These are phyloP conservation scores for Osmerus eperlanus DNA, from an alignment of 2,113 vertebrate genomes.

Conservation along the genomic window DNA sequence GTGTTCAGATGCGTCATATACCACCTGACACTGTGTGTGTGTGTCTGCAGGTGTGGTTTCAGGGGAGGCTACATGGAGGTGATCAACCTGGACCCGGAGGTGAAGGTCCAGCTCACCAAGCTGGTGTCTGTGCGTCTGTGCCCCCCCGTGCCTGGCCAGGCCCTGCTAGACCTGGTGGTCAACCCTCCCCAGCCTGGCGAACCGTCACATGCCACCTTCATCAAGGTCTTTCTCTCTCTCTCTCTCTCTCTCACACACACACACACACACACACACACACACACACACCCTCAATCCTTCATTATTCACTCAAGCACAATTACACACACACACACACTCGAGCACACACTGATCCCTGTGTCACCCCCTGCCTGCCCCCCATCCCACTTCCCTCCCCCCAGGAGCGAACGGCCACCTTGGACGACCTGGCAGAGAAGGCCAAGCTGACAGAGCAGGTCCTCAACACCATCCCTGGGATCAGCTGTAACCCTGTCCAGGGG, in stretches of 20 bases:
- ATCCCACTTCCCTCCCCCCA: slow-evolving; percentile 35
- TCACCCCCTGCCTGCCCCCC: background rate
- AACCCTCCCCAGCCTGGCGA: slow-evolving; percentile 79
- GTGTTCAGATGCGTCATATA: background rate
- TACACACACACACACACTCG: background rate
- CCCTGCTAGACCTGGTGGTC: slow-evolving; percentile 77
- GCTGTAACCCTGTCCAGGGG: slow-evolving; percentile 90
- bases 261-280: background rate
- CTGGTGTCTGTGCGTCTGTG: slow-evolving; percentile 85
- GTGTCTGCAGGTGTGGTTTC: slow-evolving; percentile 80
- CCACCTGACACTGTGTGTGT: background rate
- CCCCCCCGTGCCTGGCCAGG: slow-evolving; percentile 82
- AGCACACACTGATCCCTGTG: background rate
- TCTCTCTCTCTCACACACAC: too few species aligned
- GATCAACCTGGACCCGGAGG: slow-evolving; percentile 83
- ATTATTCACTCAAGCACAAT: background rate
- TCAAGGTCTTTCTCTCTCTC: slow-evolving; percentile 61
- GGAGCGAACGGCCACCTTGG: slow-evolving; percentile 79
- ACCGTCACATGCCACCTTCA: slow-evolving; percentile 77
- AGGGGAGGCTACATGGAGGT: slow-evolving; percentile 90
- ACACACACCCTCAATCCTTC: background rate
- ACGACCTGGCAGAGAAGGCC: slow-evolving; percentile 80
- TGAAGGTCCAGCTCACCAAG: slow-evolving; percentile 81
- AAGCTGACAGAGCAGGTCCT: slow-evolving; percentile 82
- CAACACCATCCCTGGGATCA: slow-evolving; percentile 78